Evolutionary conservation across 2,113 vertebrate species (phyloP), one percentile per base, ranked within the genome.

Genomic region (Equus przewalskii): DNA sequence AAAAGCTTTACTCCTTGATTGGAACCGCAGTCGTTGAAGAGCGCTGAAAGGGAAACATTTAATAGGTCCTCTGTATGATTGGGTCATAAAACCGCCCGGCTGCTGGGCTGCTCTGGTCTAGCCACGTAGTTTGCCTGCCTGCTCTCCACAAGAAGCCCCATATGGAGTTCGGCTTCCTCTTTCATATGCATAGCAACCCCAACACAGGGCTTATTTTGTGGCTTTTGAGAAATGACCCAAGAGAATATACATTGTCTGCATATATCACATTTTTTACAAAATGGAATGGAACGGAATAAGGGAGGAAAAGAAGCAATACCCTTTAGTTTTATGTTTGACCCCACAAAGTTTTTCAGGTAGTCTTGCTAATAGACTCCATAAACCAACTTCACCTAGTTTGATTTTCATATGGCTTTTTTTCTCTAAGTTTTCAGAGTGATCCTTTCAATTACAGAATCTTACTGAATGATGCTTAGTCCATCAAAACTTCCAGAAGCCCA

Each of bases 11-110:
- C 90, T 99, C 98, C 78, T 98, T 99, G 67, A 98, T 99, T 97
- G 99, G 99, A 58, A 99, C 99, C 16, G 99, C 99, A 30, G 99
- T 99, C 93, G 98, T 99, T 75, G 99, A 99, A 97, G 99, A 99
- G 97, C 99, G 98, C 97, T 99, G 65, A 96, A 64, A 93, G 69
- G 58, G n/a, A 36, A 41, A 8, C 16, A 6, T 44, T 58, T 75
- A 12, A 9, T 82, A 87, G 60, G 54, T 41, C 69, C 58, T 49
- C 91, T 88, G 89, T 26, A 62, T 83, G 58, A 92, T 10, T 69
- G 30, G 41, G 2, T 85, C 91, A 89, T 95, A 92, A 96, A 95
- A 67, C 36, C 82, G 24, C 46, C 19, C 67, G 86, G 80, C 78
- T 89, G 21, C 36, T 41, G 36, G 36, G 36, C 3, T 41, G 36